Base-by-base conservation (phyloP, 2,797 vertebrate species). In the Telmatherina bonti region DNA sequence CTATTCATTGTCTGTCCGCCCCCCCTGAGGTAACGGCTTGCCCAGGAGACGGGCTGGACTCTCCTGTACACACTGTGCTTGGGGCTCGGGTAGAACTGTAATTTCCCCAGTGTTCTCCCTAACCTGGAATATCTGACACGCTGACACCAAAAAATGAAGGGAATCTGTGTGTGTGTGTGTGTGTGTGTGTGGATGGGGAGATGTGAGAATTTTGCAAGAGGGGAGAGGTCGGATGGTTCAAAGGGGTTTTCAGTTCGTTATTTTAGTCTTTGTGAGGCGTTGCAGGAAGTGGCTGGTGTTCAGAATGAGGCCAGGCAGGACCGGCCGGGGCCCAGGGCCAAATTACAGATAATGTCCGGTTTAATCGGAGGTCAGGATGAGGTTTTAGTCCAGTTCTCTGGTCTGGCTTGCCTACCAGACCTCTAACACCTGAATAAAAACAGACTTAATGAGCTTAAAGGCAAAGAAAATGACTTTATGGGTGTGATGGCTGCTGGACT, bases 71-170 rank as follows among this genome's bases (percentile, higher is more conserved):
- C 61, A 79, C 62, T 71, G 69, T 54, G 82, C 82, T 84, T 57
- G 67, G 69, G 87, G 90, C 88, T 76, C 69, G 38, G 79, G 83
- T 78, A 86, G 82, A 74, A 77, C 79, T 83, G 74, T 90, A 89
- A 90, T 91, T 91, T 91, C 89, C 90, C 90, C 69, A 81, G 90
- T 87, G 90, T 84, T 89, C 85, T 86, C 70, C 73, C 81, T 88
- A 89, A 91, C 89, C 85, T 89, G 90, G 90, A 89, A 87, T 90
- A 91, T 90, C 85, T 90, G 88, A 91, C 85, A 87, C 67, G 64
- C 78, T 88, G 88, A 86, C 87, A 88, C 82, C 70, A 79, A 67
- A 70, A 75, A 70, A 69, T 47, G 57, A 67, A 33, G 66, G 33
- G 54, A 33, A 22, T 67, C 6, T 55, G 52, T 72, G 62, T 43